Conservation (phyloP, 2,888 invertebrate genomes). For the Proisotoma minuta region DNA sequence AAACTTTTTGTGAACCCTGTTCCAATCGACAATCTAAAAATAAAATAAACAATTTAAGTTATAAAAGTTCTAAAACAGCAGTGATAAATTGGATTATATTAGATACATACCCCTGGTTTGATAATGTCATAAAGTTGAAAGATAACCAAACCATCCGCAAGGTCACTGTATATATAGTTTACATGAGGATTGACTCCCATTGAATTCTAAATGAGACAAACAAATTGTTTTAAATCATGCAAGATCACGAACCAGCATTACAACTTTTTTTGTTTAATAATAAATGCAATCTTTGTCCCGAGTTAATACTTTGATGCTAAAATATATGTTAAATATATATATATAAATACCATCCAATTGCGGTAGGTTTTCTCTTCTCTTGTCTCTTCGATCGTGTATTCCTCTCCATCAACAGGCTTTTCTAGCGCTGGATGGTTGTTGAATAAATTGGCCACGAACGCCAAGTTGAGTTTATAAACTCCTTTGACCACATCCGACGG, state of each 20-base stretch:
- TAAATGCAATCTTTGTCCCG: too few relatives aligned
- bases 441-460: constrained; percentile 97
- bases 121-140: constrained; percentile 97
- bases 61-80: too few relatives aligned
- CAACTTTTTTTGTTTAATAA: too few relatives aligned
- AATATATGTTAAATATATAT: background rate
- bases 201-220: constrained; percentile 61
- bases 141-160: constrained; percentile 91
- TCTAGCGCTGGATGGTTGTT: constrained; percentile 93
- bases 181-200: constrained; percentile 96
- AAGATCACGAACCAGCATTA: constrained; percentile 7
- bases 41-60: too few relatives aligned
- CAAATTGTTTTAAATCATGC: background rate
- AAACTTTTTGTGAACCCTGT: constrained; percentile 72
- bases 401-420: constrained; percentile 62
- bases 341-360: constrained; percentile 80
- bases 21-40: constrained; percentile 97
- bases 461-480: constrained; percentile 87
- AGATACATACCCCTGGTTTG: constrained; percentile 85
- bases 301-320: too few relatives aligned
- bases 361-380: constrained; percentile 98
- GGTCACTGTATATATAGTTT: constrained; percentile 94
- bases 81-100: too few relatives aligned
- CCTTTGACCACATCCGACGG: constrained; percentile 84
- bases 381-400: constrained; percentile 82